These are phyloP conservation scores for Babyrousa celebensis DNA, from an alignment of 2,797 vertebrate species.

Conservation along the genomic window DNA sequence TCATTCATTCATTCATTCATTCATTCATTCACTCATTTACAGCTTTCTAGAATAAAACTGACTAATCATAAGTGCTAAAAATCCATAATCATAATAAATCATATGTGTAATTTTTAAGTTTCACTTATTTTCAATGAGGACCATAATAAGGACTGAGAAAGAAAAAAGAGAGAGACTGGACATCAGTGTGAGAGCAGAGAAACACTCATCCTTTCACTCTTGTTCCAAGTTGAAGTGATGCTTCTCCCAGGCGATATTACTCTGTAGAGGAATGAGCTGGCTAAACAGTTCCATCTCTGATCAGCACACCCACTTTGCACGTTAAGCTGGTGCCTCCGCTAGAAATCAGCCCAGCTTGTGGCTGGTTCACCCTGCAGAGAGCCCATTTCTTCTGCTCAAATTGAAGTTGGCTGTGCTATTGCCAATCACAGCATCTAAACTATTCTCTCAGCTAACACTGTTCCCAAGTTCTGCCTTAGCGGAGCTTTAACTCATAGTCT, in stretches of 20 bases:
- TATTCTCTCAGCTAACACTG: constrained; percentile 12
- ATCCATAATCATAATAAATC: neutral
- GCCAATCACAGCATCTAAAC: constrained; percentile 55
- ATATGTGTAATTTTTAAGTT: neutral
- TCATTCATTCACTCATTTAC: neutral
- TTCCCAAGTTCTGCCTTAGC: constrained; percentile 50
- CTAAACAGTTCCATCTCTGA: constrained; percentile 2
- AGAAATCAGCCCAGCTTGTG: constrained; percentile 36
- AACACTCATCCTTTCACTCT: neutral
- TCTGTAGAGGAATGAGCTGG: constrained; percentile 43
- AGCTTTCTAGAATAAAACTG: neutral
- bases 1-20: neutral
- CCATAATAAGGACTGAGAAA: neutral
- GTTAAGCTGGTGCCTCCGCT: constrained; percentile 30
- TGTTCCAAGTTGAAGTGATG: constrained; percentile 43
- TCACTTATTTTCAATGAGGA: neutral
- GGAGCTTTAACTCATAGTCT: constrained; percentile 50
- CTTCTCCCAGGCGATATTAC: neutral
- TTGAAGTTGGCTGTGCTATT: constrained; percentile 28
- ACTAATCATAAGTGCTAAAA: neutral
- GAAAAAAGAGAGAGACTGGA: neutral
- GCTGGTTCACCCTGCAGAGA: constrained; percentile 39
- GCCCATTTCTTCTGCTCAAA: constrained; percentile 64
- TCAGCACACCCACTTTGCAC: constrained; percentile 39
- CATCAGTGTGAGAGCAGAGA: neutral